Evolutionary conservation across 2,888 invertebrate genomes (phyloP).

Genomic region (Macaria notata): DNA sequence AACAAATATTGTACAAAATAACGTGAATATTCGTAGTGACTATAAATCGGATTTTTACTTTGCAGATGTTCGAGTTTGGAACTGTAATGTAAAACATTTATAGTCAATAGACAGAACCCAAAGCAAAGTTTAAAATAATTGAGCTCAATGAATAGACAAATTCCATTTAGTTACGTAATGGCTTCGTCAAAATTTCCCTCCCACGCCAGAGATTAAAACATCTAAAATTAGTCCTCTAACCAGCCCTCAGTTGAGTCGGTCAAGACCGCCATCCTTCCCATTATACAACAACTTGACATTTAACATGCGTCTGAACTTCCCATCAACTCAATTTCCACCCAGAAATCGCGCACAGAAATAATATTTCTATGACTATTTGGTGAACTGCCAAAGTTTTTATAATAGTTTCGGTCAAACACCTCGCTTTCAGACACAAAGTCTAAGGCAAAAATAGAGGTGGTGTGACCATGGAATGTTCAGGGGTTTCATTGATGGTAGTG

Average conservation of each 20-base stretch:
- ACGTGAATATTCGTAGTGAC: no score
- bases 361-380: constrained; percentile 26
- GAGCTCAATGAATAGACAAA: no score
- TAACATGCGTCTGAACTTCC: constrained; percentile 3
- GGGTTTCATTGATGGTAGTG: constrained; percentile 6
- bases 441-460: constrained; percentile 23
- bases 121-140: no score
- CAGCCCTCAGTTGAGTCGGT: constrained; percentile 16
- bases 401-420: constrained; percentile 35
- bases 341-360: constrained; percentile 16
- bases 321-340: constrained; percentile 3
- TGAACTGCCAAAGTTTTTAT: constrained; percentile 34
- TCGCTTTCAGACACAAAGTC: constrained; percentile 22
- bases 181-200: background rate
- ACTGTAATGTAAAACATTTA: no score
- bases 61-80: no score
- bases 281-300: constrained; percentile 21
- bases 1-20: no score
- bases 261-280: constrained; percentile 20
- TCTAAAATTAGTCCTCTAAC: constrained; percentile 15
- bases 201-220: constrained; percentile 7
- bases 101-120: no score
- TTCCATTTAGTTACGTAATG: background rate
- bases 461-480: constrained; percentile 9
- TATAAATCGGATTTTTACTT: no score